Evolutionary conservation across 2,888 invertebrate species (phyloP).

Genomic region (Heliconius hortense): DNA sequence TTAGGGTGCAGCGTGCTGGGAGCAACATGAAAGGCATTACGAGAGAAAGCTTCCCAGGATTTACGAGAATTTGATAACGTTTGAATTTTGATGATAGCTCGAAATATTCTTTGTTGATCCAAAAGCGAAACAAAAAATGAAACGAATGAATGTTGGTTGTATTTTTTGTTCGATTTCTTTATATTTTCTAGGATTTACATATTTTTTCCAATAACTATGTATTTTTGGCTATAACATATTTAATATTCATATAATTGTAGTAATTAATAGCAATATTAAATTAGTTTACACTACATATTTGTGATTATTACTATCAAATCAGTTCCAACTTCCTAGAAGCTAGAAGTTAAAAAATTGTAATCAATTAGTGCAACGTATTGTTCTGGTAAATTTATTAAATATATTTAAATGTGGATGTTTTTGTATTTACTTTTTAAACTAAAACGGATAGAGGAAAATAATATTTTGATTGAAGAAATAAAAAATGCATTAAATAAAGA

Average conservation of each 20-base stretch:
- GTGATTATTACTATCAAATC: neutral
- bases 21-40: constrained; percentile 27
- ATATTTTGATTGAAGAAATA: no score
- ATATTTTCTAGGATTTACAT: neutral
- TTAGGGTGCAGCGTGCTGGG: constrained; percentile 74
- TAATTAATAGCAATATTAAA: neutral
- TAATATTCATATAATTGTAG: no score
- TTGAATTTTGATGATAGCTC: constrained; percentile 18
- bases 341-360: no score
- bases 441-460: no score
- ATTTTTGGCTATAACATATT: no score
- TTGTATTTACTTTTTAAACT: no score
- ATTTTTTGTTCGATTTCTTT: constrained; percentile 43
- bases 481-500: no score
- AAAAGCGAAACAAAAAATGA: constrained; percentile 46
- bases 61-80: constrained; percentile 38
- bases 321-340: neutral
- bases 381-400: no score
- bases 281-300: neutral
- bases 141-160: constrained; percentile 45
- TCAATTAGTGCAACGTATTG: no score
- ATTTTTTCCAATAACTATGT: no score
- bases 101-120: constrained; percentile 27
- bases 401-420: no score
- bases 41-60: constrained; percentile 15